phyloP scores from a whole-genome alignment of 2,888 invertebrate genomes.

The Drosophila fulvimacula region DNA sequence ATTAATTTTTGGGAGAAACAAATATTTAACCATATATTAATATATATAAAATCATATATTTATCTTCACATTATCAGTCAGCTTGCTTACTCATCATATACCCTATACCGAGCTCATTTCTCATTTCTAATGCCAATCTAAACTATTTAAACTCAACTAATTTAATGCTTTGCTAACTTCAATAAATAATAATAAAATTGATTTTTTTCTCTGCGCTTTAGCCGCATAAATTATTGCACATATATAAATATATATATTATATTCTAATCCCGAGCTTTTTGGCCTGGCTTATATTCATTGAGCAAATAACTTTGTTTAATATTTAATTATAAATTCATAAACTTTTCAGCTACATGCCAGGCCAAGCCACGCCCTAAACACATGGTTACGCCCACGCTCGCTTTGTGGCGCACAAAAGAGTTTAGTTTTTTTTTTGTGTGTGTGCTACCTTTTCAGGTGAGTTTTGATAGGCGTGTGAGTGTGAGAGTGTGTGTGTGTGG shows the following conservation, averaged over 20 bases:
- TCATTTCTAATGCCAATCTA: not conserved
- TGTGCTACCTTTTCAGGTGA: conserved; percentile 8
- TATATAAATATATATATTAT: not conserved
- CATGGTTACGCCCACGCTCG: conserved; percentile 12
- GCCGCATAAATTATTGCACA: conserved; percentile 4
- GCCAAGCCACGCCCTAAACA: conserved; percentile 3
- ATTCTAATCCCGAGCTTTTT: not conserved
- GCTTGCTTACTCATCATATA: not conserved
- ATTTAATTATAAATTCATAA: conserved; percentile 74
- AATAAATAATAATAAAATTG: conserved; percentile 3
- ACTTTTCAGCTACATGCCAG: conserved; percentile 19
- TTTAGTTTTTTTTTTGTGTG: conserved; percentile 38
- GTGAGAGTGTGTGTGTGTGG: not conserved
- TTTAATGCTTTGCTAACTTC: not conserved
- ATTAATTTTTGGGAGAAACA: too few relatives aligned
- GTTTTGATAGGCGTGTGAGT: not conserved
- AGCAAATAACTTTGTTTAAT: conserved; percentile 27
- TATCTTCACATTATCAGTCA: not conserved
- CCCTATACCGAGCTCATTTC: too few relatives aligned
- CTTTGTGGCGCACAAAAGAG: conserved; percentile 23
- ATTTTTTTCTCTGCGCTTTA: not conserved
- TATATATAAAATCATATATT: too few relatives aligned
- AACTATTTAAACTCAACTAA: not conserved
- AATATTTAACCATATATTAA: too few relatives aligned
- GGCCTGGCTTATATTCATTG: conserved; percentile 17